These are phyloP conservation scores for Entosphenus tridentatus DNA, from an alignment of 2,113 vertebrate genomes.

Conservation along the genomic window DNA sequence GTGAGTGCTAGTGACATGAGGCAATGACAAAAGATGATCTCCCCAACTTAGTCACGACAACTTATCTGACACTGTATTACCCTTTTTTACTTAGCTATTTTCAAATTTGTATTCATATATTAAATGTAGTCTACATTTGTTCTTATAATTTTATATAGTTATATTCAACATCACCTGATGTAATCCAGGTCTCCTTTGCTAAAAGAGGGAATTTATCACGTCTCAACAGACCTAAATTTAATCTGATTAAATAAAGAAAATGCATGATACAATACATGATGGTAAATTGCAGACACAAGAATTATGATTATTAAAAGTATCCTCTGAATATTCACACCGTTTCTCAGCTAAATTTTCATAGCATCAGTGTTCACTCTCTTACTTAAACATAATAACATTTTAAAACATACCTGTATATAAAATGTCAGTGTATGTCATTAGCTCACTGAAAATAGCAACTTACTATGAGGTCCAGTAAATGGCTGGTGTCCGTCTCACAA, in stretches of 20 bases:
- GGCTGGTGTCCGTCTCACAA: slow-evolving; percentile 49
- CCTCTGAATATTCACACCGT: too few relatives aligned
- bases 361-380: too few relatives aligned
- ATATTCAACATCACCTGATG: not conserved
- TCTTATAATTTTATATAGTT: not conserved
- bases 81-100: not conserved
- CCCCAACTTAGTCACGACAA: not conserved
- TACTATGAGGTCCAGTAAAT: slow-evolving; percentile 95
- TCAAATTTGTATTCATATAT: not conserved
- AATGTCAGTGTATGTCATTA: too few relatives aligned
- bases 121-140: not conserved
- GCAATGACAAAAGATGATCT: not conserved
- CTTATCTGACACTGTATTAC: not conserved
- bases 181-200: not conserved
- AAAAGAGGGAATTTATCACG: not conserved
- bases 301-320: not conserved
- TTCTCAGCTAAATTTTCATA: too few relatives aligned
- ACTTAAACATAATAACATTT: too few relatives aligned
- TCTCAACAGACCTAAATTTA: not conserved
- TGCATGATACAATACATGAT: not conserved
- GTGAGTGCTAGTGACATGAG: not conserved
- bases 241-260: not conserved
- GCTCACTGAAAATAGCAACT: slow-evolving; percentile 20
- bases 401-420: too few relatives aligned
- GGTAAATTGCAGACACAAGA: not conserved